Evolutionary conservation across 2,888 invertebrate genomes (phyloP), one percentile per base, ranked within the genome.

Genomic region (Minunthozetes semirufus): DNA sequence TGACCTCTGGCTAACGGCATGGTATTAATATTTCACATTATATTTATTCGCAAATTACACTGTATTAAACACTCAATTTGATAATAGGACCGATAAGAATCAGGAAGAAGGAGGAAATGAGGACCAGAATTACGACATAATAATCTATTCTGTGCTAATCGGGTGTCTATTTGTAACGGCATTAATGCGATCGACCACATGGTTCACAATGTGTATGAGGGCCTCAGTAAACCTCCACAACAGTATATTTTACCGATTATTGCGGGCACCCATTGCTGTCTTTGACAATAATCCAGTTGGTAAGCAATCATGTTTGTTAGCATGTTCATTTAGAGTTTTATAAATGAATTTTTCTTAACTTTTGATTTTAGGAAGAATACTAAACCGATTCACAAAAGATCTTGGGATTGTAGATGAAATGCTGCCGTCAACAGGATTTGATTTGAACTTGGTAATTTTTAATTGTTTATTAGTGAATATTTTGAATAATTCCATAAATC

Each of bases 211-310:
- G 77, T 79, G 79, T 72, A 78, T 79, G 76, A 76, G 70, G 15
- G 77, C 79, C 4, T 79, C 79, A 1, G 74, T 77, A 13, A 77
- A 61, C 1, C 70, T 79, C 5, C 79, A 79, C 61, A 78, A 78
- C 63, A 76, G 76, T 13, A 78, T 79, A 76, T 78, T 85, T 78
- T 72, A 79, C 22, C 79, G 82, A 63, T 80, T 85, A 19, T 79
- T 85, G 11, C 77, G 82, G 59, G 80, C 83, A 3, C 82, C 83
- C 1, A 81, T 84, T 11, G 78, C 80, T 22, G 85, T 85, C 80
- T 85, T 85, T 79, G 85, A 85, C 76, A 81, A 80, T 38, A 85
- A 85, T 78, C 85, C 85, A 29, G 82, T 84, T 83, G 79, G 79
- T 70, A 68, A 27, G 17, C 1, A 53, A n/a, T n/a, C n/a, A n/a